Conservation (phyloP, 2,113 vertebrate species). For the Embiotoca jacksoni region DNA sequence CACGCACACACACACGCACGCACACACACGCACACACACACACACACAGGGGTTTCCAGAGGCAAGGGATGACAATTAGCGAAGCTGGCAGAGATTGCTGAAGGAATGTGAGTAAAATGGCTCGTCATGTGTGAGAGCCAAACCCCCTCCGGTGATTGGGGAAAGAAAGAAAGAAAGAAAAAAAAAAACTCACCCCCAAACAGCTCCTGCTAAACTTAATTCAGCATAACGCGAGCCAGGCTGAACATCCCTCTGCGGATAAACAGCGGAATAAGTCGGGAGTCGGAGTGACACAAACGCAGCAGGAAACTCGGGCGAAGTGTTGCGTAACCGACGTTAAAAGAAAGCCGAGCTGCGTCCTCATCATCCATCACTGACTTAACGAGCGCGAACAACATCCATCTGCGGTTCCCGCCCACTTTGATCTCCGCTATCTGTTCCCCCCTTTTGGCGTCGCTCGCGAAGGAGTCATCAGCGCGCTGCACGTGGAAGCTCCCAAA, state of each 20-base stretch:
- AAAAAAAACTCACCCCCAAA: background rate
- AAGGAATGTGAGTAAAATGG: background rate
- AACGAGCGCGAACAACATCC: constrained; percentile 27
- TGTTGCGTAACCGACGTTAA: background rate
- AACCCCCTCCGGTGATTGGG: background rate
- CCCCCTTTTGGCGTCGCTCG: constrained; percentile 15
- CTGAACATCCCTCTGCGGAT: background rate
- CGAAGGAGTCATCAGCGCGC: constrained; percentile 17
- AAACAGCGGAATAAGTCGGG: constrained; percentile 1
- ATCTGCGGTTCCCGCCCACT: constrained; percentile 30
- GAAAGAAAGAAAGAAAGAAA: background rate
- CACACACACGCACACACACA: no score
- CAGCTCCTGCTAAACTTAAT: background rate
- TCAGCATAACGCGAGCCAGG: background rate
- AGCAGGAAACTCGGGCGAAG: background rate
- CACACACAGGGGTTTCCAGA: constrained; percentile 56
- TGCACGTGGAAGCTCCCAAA: constrained; percentile 35
- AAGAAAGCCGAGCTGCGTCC: background rate
- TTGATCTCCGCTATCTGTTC: constrained; percentile 22
- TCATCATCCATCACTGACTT: constrained; percentile 12
- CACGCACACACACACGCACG: no score
- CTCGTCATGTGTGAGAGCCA: background rate
- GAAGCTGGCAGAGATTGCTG: constrained; percentile 10
- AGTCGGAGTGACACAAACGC: background rate
- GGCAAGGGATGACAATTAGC: constrained; percentile 48